phyloP scores from a whole-genome alignment of 2,797 vertebrate genomes.

The Morus bassanus region DNA sequence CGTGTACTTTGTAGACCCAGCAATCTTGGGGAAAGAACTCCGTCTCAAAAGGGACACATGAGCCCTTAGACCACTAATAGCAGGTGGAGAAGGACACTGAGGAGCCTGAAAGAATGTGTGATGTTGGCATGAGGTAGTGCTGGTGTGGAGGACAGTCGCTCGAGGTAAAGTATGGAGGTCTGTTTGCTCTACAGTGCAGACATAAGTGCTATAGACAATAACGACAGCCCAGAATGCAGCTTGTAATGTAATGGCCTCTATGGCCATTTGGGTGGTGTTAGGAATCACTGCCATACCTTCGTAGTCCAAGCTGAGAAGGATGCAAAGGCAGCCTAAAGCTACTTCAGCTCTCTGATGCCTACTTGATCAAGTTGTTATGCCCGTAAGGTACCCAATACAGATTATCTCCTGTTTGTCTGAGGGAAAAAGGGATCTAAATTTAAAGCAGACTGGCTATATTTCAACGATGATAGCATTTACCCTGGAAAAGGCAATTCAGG shows the following conservation, averaged over 20 bases:
- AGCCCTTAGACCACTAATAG: neutral
- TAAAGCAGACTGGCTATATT: neutral
- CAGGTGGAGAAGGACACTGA: neutral
- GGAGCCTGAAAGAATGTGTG: neutral
- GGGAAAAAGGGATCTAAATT: neutral
- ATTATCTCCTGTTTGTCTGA: neutral
- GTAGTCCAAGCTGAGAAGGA: neutral
- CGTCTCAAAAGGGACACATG: neutral
- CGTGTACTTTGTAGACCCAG: neutral
- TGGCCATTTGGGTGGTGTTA: neutral
- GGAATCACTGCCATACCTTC: neutral
- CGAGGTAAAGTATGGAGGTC: neutral
- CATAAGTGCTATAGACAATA: neutral
- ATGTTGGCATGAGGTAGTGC: neutral
- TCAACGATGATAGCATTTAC: neutral
- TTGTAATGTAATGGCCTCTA: neutral
- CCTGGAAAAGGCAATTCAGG: neutral
- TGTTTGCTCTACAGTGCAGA: neutral
- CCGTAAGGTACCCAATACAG: neutral
- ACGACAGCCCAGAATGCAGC: neutral
- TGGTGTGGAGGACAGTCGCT: neutral
- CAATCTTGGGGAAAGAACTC: neutral
- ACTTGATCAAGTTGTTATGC: neutral
- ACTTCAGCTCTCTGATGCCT: neutral
- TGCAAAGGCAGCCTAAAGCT: neutral